Evolutionary conservation across 2,113 vertebrate genomes (phyloP).

Genomic region (Thymallus thymallus): DNA sequence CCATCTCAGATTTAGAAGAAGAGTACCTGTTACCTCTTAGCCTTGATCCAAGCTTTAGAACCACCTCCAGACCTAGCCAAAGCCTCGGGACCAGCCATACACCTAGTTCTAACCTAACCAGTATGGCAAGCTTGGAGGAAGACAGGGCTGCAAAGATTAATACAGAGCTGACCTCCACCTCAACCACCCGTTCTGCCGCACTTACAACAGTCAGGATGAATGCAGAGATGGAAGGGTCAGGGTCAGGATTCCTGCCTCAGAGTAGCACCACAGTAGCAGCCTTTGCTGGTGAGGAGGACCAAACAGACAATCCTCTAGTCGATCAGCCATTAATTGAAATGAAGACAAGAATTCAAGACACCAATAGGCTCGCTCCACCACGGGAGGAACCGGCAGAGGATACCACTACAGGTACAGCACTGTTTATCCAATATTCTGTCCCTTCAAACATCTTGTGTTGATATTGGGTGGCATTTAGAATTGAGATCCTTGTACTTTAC

Average conservation of each 20-base stretch:
- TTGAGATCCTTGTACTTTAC: too few relatives aligned
- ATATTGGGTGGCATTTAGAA: too few relatives aligned
- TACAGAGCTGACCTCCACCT: neutral
- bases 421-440: too few relatives aligned
- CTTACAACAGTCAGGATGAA: neutral
- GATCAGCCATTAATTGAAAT: too few relatives aligned
- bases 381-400: too few relatives aligned
- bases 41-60: neutral
- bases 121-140: neutral
- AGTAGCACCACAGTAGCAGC: neutral
- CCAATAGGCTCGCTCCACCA: too few relatives aligned
- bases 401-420: too few relatives aligned
- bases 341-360: too few relatives aligned
- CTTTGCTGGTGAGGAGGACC: too few relatives aligned
- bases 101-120: neutral
- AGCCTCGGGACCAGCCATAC: neutral
- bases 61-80: neutral
- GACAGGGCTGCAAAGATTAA: neutral
- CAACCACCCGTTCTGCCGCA: neutral
- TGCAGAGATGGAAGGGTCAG: neutral
- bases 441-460: too few relatives aligned
- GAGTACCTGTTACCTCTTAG: neutral
- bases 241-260: too few relatives aligned
- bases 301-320: neutral
- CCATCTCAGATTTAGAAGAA: conserved; percentile 12